Evolutionary conservation across 2,797 vertebrate genomes (phyloP), one percentile per base, ranked within the genome.

Genomic region (Tragelaphus eurycerus): DNA sequence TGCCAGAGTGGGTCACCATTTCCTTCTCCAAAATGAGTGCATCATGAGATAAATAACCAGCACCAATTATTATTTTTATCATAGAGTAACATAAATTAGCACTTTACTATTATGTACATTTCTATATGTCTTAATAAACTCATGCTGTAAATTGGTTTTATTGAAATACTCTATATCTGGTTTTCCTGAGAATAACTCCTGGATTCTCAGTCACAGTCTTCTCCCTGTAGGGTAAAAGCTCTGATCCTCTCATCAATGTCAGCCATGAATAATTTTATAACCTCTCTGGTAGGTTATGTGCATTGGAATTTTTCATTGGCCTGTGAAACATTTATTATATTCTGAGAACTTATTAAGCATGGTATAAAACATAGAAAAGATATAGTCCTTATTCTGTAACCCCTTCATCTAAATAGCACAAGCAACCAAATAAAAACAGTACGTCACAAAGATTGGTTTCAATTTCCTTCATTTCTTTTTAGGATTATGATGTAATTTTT

Each of bases 401-500:
- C 95, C 92, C 95, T 97, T 95, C 89, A 95, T 97, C 97, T 97
- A 97, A 97, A 97, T 96, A 98, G 95, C 97, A 98, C 84, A 78
- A 97, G 93, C 91, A 95, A 97, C 94, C 97, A 98, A 98, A 98
- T 97, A 98, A 98, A 98, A 98, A 98, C 87, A 97, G 97, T 95
- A 90, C 1, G 54, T 98, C 19, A 25, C 94, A 93, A 97, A 98
- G 97, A 98, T 97, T 97, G 96, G 97, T 98, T 98, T 98, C 98
- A 96, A 97, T 98, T 98, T 96, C 95, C 96, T 98, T 98, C 97
- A 97, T 97, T 96, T 98, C 98, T 98, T 97, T 98, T 97, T 93
- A 97, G 71, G 78, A 97, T 98, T 96, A 98, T 98, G 96, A 98
- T 97, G 97, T 97, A 87, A 98, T 98, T 98, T 98, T 98, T 98